A percentile compares a stretch with the other conserved stretches of the same genome.
Evolutionary conservation across 2,888 invertebrate genomes (phyloP).

Genomic region (Zygogramma bicolorata): DNA sequence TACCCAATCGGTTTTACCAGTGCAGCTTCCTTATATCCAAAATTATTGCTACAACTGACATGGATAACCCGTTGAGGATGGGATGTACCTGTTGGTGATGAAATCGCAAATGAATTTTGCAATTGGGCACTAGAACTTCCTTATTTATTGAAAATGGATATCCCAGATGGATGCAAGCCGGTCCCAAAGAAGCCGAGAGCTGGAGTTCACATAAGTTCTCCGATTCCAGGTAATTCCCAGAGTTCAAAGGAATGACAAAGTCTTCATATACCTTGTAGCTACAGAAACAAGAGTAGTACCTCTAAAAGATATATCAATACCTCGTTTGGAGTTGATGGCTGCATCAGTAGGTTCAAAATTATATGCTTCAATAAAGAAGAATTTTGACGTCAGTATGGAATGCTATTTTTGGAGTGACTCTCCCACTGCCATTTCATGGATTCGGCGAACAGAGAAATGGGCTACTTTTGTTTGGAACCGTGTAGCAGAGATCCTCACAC

Average conservation of each 20-base stretch:
- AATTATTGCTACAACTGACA: conserved; percentile 29
- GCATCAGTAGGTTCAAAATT: not conserved
- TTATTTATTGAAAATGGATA: not conserved
- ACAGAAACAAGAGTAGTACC: not conserved
- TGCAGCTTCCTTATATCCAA: conserved; percentile 34
- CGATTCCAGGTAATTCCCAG: not conserved
- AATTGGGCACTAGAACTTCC: not conserved
- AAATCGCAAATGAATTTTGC: not conserved
- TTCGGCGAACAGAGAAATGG: not conserved
- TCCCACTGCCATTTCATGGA: not conserved
- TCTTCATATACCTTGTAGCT: not conserved
- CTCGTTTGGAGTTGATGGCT: not conserved
- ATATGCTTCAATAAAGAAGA: not conserved
- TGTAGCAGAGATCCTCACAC: not conserved
- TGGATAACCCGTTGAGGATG: conserved; percentile 12
- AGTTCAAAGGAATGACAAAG: not conserved
- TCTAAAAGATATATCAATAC: not conserved
- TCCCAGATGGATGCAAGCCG: not conserved
- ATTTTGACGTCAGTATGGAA: not conserved
- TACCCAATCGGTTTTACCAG: conserved; percentile 36
- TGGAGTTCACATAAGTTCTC: not conserved
- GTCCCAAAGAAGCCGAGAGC: not conserved
- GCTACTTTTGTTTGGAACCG: not conserved
- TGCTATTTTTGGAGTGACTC: not conserved
- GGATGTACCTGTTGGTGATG: not conserved